phyloP scores from a whole-genome alignment of 2,113 vertebrate species.

The Cisticola juncidis region DNA sequence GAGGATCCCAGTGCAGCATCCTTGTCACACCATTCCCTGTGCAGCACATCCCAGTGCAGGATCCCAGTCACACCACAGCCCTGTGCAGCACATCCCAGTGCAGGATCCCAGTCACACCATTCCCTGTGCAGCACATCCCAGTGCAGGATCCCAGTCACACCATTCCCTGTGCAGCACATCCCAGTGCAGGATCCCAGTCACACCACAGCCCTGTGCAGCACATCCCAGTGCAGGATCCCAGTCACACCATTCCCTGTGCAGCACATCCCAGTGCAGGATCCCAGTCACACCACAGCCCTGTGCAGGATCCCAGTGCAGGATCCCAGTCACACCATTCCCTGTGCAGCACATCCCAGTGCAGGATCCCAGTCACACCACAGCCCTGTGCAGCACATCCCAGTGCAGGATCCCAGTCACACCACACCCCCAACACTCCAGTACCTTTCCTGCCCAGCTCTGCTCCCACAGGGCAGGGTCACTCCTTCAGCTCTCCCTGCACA shows the following conservation, averaged over 20 bases:
- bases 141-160: neutral
- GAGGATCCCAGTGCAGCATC: neutral
- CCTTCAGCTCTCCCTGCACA: neutral
- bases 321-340: neutral
- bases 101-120: neutral
- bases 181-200: neutral
- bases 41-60: neutral
- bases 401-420: neutral
- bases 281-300: neutral
- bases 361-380: neutral
- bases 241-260: neutral
- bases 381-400: neutral
- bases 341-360: neutral
- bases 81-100: neutral
- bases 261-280: neutral
- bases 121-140: neutral
- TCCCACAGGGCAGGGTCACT: neutral
- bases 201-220: neutral
- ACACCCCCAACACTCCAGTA: neutral
- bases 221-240: neutral
- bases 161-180: neutral
- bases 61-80: neutral
- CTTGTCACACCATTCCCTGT: neutral
- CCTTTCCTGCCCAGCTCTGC: neutral
- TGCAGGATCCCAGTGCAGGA: neutral